A percentile compares a stretch with the other conserved stretches of the same genome.
phyloP scores from a whole-genome alignment of 2,797 vertebrate genomes.

The Agapornis canus region DNA sequence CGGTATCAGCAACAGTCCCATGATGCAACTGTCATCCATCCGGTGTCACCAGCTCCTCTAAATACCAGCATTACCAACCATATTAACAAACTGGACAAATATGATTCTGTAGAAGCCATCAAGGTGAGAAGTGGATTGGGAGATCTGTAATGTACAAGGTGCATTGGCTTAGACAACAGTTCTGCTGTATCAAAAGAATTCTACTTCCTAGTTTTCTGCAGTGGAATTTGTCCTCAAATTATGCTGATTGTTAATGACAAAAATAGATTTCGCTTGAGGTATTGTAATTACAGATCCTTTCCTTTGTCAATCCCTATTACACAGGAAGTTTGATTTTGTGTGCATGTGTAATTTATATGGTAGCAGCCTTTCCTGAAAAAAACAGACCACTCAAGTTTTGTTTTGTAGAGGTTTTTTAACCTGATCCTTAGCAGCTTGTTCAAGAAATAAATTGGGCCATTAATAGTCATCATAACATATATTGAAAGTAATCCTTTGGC shows the following conservation, averaged over 20 bases:
- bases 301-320: neutral
- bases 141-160: neutral
- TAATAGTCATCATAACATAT: neutral
- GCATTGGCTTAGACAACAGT: neutral
- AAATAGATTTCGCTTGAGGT: neutral
- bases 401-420: neutral
- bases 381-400: neutral
- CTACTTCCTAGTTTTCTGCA: neutral
- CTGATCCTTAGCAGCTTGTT: neutral
- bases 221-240: neutral
- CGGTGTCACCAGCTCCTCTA: slow-evolving; percentile 91
- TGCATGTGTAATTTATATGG: neutral
- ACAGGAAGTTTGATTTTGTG: neutral
- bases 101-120: slow-evolving; percentile 95
- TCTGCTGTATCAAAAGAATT: neutral
- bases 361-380: neutral
- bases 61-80: slow-evolving; percentile 99
- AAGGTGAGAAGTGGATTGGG: slow-evolving; percentile 82
- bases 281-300: neutral
- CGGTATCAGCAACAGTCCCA: slow-evolving; percentile 95
- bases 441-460: neutral
- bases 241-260: neutral
- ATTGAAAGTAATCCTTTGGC: neutral
- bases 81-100: slow-evolving; percentile 98
- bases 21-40: slow-evolving; percentile 95